A percentile compares a stretch with the other conserved stretches of the same genome.
Evolutionary conservation across 2,888 invertebrate species (phyloP).

Genomic region (Ametastegia equiseti): DNA sequence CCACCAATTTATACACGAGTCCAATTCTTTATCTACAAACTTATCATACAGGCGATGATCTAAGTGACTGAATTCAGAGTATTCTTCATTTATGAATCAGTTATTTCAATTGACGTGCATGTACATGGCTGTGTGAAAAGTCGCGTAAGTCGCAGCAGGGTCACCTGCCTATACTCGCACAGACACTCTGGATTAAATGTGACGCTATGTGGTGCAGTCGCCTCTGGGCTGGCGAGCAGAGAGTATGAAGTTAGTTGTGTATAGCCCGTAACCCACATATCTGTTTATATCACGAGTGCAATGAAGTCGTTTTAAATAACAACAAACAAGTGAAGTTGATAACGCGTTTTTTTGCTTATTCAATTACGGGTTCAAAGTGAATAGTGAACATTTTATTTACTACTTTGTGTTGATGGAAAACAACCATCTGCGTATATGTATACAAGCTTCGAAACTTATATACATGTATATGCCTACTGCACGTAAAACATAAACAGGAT

Average conservation of each 20-base stretch:
- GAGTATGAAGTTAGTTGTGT: conserved; percentile 7
- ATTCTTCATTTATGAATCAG: conserved; percentile 22
- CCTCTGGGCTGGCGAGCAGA: conserved; percentile 44
- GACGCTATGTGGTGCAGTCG: conserved; percentile 49
- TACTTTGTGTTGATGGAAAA: not conserved
- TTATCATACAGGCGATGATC: conserved; percentile 34
- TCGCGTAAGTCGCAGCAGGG: conserved; percentile 25
- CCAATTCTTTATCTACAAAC: not conserved
- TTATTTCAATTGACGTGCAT: conserved; percentile 35
- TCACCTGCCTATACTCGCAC: conserved; percentile 39
- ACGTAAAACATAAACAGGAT: conserved; percentile 21
- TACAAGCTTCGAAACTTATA: not conserved
- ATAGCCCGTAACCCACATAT: not conserved
- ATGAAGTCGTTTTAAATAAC: not conserved
- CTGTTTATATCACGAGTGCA: not conserved
- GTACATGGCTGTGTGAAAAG: not conserved
- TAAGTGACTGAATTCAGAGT: not conserved
- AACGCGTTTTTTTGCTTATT: not conserved
- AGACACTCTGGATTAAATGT: conserved; percentile 39
- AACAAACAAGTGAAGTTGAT: not conserved
- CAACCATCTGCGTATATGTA: not conserved
- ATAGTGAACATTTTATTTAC: not conserved
- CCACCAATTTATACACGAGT: not conserved
- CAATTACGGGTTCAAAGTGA: not conserved
- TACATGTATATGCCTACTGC: not conserved